These are phyloP conservation scores for Orthosia cruda DNA, from an alignment of 2,888 invertebrate genomes.

Conservation along the genomic window DNA sequence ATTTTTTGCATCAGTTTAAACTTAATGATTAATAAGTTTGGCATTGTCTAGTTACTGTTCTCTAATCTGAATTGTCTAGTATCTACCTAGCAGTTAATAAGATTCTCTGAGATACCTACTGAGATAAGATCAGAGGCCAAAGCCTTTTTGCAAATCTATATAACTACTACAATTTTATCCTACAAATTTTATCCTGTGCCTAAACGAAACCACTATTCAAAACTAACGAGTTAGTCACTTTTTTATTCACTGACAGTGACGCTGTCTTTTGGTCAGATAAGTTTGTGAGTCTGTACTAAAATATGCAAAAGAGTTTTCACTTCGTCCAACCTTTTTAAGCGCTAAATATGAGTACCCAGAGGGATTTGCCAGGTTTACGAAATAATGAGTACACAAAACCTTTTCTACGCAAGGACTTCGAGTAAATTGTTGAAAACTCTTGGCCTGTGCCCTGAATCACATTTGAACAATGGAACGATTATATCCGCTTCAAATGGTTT, in stretches of 20 bases:
- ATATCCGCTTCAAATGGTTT: slow-evolving; percentile 56
- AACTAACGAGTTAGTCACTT: neutral
- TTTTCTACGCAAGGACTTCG: slow-evolving; percentile 34
- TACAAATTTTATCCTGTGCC: no score
- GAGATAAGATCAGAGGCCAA: no score
- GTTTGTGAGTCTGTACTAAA: no score
- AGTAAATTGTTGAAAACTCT: slow-evolving; percentile 52
- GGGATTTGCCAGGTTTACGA: slow-evolving; percentile 25
- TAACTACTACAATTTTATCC: no score
- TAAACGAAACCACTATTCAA: no score
- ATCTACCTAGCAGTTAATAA: no score
- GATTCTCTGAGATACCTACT: no score
- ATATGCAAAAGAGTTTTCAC: slow-evolving; percentile 2
- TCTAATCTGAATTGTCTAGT: no score
- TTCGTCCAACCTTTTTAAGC: neutral
- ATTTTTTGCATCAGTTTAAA: no score
- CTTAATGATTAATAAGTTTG: no score
- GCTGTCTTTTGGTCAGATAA: neutral
- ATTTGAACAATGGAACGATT: slow-evolving; percentile 61
- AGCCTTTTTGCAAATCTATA: no score
- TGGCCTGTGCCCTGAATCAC: slow-evolving; percentile 50
- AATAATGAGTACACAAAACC: slow-evolving; percentile 31
- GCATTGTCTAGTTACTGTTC: no score
- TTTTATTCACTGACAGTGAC: neutral
- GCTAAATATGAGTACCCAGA: slow-evolving; percentile 6